phyloP scores from a whole-genome alignment of 2,888 invertebrate genomes.

The Spisula subtruncata region DNA sequence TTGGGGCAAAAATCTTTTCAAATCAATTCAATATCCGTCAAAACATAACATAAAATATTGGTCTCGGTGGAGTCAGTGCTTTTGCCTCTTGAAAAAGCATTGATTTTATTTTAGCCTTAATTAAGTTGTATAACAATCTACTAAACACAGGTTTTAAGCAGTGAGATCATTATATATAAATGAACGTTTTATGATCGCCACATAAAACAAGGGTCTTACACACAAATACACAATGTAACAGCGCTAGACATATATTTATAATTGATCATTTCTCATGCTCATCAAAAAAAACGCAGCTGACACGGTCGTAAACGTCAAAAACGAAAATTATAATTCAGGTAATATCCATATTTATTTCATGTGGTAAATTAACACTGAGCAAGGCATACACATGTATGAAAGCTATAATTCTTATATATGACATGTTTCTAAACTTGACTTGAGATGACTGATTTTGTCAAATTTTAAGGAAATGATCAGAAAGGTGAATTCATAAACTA shows the following conservation, averaged over 20 bases:
- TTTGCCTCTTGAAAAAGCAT: no score
- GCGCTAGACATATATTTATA: background rate
- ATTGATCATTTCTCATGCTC: background rate
- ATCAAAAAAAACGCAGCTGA: background rate
- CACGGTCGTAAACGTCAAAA: conserved; percentile 2
- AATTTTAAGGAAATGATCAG: background rate
- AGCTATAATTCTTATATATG: no score
- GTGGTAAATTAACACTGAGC: background rate
- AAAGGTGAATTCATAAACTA: no score
- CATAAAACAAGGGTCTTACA: conserved; percentile 7
- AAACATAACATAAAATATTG: no score
- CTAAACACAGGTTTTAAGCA: background rate
- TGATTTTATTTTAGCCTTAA: background rate
- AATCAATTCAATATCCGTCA: no score
- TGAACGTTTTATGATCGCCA: background rate
- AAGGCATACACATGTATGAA: background rate
- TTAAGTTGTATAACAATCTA: background rate
- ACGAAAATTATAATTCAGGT: conserved; percentile 13
- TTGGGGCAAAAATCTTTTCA: no score
- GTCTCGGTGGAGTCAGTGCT: no score
- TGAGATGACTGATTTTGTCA: background rate
- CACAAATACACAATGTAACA: background rate
- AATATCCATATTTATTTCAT: background rate
- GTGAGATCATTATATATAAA: background rate
- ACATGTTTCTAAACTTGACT: background rate